phyloP scores from a whole-genome alignment of 2,888 invertebrate species.

The Tetragonisca angustula region DNA sequence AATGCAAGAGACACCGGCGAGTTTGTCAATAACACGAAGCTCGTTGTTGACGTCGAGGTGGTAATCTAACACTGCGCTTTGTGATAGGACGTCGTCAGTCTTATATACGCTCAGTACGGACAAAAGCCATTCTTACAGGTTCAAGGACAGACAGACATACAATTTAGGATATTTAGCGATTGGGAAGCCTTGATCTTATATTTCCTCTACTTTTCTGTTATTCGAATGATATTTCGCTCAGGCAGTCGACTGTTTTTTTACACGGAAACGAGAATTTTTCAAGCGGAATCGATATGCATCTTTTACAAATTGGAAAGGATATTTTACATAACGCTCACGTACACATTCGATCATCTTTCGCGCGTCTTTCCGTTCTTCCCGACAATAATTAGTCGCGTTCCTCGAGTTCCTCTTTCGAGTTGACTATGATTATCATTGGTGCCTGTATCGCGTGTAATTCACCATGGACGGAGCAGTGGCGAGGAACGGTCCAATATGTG shows the following conservation, averaged over 20 bases:
- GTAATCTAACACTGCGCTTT: constrained; percentile 77
- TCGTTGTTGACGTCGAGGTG: constrained; percentile 72
- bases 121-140: constrained; percentile 77
- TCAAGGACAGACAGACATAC: constrained; percentile 71
- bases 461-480: not conserved
- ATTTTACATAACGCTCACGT: constrained; percentile 25
- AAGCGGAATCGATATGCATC: constrained; percentile 9
- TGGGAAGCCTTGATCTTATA: not conserved
- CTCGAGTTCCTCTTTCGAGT: constrained; percentile 14
- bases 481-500: constrained; percentile 22
- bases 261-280: not conserved
- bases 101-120: constrained; percentile 78
- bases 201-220: not conserved
- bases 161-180: constrained; percentile 66
- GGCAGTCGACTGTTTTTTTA: not conserved
- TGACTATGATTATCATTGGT: constrained; percentile 5
- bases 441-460: constrained; percentile 1
- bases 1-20: constrained; percentile 14
- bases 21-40: constrained; percentile 49
- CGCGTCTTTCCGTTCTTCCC: constrained; percentile 11
- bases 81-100: constrained; percentile 76
- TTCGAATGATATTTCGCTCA: not conserved
- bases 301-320: constrained; percentile 12
- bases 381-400: constrained; percentile 19
- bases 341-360: constrained; percentile 20